phyloP scores from a whole-genome alignment of 2,113 vertebrate genomes.

The Gasterosteus nipponicus region DNA sequence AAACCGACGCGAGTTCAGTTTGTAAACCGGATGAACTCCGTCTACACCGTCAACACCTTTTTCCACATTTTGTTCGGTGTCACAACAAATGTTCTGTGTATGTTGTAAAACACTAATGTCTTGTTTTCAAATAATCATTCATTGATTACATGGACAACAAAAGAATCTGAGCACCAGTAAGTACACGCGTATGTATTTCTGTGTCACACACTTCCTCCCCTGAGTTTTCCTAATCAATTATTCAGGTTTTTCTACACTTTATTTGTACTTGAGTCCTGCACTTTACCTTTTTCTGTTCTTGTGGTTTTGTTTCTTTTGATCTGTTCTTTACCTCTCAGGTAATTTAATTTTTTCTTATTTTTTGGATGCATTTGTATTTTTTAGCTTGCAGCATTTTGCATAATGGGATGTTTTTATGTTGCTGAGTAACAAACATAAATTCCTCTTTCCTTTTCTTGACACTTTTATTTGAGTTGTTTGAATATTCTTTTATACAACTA shows the following conservation, averaged over 20 bases:
- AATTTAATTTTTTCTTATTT: constrained; percentile 44
- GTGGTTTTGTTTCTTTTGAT: constrained; percentile 61
- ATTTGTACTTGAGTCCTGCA: constrained; percentile 64
- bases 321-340: constrained; percentile 48
- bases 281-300: constrained; percentile 61
- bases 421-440: constrained; percentile 43
- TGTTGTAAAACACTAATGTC: constrained; percentile 86
- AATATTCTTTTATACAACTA: constrained; percentile 26
- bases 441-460: constrained; percentile 63
- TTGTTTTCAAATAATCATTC: constrained; percentile 86
- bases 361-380: constrained; percentile 62
- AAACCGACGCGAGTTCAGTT: background rate
- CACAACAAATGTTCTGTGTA: constrained; percentile 78
- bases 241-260: constrained; percentile 63
- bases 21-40: background rate
- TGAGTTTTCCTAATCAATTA: constrained; percentile 68
- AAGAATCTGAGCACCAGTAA: constrained; percentile 83
- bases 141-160: constrained; percentile 85
- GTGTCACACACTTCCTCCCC: constrained; percentile 66
- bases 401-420: constrained; percentile 49
- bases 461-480: constrained; percentile 47
- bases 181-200: constrained; percentile 78
- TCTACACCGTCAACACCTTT: background rate
- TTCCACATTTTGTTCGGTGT: constrained; percentile 74
- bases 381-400: constrained; percentile 51